Conservation (phyloP, 1,140 invertebrate species). For the Lordiphosa clarofinis region DNA sequence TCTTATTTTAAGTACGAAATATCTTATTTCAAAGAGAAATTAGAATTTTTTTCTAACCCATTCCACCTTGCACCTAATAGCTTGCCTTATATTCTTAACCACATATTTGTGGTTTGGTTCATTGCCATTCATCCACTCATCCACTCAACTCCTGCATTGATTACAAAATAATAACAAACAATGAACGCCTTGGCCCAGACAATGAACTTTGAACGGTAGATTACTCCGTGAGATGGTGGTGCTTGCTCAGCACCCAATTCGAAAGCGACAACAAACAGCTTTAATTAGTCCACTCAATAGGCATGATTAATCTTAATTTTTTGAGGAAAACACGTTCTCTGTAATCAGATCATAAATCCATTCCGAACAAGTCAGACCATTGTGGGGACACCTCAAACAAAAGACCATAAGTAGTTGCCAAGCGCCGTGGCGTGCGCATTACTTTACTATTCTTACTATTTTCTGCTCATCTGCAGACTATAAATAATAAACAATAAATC, state of each 20-base stretch:
- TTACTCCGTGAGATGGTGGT: slow-evolving; percentile 7
- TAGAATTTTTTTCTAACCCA: too few species aligned
- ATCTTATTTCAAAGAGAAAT: too few species aligned
- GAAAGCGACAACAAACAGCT: background rate
- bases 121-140: slow-evolving; percentile 31
- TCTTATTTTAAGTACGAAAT: too few species aligned
- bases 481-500: slow-evolving; percentile 1
- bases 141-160: slow-evolving; percentile 7
- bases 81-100: background rate
- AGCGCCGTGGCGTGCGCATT: too few species aligned
- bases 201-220: slow-evolving; percentile 45
- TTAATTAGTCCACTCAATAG: slow-evolving; percentile 36
- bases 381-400: too few species aligned
- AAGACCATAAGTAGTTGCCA: too few species aligned
- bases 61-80: too few species aligned
- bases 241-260: slow-evolving; percentile 4
- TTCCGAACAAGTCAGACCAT: too few species aligned
- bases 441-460: too few species aligned
- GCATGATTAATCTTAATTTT: background rate
- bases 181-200: slow-evolving; percentile 43
- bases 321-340: slow-evolving; percentile 24
- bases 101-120: slow-evolving; percentile 7
- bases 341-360: slow-evolving; percentile 22
- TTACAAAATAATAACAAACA: slow-evolving; percentile 15
- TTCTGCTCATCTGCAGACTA: background rate